These are phyloP conservation scores for Boloria selene DNA, from an alignment of 2,888 invertebrate genomes.

Conservation along the genomic window DNA sequence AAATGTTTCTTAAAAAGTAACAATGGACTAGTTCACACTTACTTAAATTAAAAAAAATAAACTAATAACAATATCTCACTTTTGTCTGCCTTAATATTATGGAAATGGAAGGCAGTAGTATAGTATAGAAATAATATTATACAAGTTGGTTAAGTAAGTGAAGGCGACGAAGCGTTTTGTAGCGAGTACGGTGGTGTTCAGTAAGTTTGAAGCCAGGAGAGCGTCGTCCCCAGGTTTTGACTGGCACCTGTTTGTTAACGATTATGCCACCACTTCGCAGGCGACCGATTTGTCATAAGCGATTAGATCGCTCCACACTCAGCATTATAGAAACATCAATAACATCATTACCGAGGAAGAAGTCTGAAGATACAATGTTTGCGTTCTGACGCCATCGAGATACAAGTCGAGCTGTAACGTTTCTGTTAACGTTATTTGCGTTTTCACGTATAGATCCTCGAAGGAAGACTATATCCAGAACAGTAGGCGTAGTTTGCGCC, in stretches of 20 bases:
- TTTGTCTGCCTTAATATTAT: conserved; percentile 47
- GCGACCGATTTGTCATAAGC: conserved; percentile 69
- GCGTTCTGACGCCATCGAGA: conserved; percentile 85
- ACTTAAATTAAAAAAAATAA: conserved; percentile 51
- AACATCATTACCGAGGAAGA: conserved; percentile 87
- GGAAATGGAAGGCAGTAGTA: conserved; percentile 55
- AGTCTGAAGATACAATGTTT: conserved; percentile 89
- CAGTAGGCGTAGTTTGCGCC: conserved; percentile 88
- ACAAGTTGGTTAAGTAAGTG: conserved; percentile 53
- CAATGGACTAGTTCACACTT: conserved; percentile 63
- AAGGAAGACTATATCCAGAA: conserved; percentile 83
- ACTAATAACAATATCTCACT: conserved; percentile 61
- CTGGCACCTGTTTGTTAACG: conserved; percentile 46
- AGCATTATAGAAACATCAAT: conserved; percentile 85
- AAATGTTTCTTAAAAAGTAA: conserved; percentile 50
- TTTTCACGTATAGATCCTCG: conserved; percentile 84
- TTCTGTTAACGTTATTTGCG: conserved; percentile 86
- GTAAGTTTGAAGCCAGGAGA: conserved; percentile 57
- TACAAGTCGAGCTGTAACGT: conserved; percentile 86
- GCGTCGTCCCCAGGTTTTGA: conserved; percentile 46
- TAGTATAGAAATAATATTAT: conserved; percentile 32
- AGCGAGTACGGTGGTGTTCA: conserved; percentile 46
- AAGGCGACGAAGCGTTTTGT: conserved; percentile 41
- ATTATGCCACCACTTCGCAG: conserved; percentile 62
- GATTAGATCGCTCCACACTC: conserved; percentile 66